phyloP scores from a whole-genome alignment of 2,797 vertebrate species.

The Amniataba percoides region DNA sequence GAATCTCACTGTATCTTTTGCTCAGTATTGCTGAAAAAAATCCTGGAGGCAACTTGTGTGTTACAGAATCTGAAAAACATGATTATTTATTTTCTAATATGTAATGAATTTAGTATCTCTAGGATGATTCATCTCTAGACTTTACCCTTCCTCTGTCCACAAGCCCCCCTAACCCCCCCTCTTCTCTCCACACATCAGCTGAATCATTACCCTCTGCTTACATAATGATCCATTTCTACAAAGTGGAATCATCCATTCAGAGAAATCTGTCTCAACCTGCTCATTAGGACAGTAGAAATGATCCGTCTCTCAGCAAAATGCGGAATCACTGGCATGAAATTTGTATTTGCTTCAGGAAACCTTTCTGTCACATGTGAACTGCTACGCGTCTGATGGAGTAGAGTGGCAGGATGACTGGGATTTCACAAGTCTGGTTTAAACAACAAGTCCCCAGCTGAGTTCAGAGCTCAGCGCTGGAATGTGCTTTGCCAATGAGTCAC shows the following conservation, averaged over 20 bases:
- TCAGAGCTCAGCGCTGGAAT: slow-evolving; percentile 63
- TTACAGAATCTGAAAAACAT: neutral
- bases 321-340: neutral
- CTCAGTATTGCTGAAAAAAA: neutral
- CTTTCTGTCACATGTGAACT: slow-evolving; percentile 11
- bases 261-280: slow-evolving; percentile 19
- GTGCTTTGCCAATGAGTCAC: slow-evolving; percentile 78
- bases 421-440: slow-evolving; percentile 45
- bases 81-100: neutral
- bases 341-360: slow-evolving; percentile 5
- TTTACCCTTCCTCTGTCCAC: slow-evolving; percentile 55
- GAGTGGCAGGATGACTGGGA: slow-evolving; percentile 29
- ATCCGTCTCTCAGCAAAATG: neutral
- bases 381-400: neutral
- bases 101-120: slow-evolving; percentile 52
- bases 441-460: slow-evolving; percentile 63
- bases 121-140: slow-evolving; percentile 55
- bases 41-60: neutral
- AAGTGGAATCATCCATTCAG: slow-evolving; percentile 38
- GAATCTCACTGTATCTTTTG: neutral
- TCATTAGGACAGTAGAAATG: slow-evolving; percentile 6
- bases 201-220: slow-evolving; percentile 71
- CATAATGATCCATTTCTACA: slow-evolving; percentile 53
- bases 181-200: slow-evolving; percentile 12
- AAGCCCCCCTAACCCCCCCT: neutral